phyloP scores from a whole-genome alignment of 2,797 vertebrate species.

The Tragopan temminckii region DNA sequence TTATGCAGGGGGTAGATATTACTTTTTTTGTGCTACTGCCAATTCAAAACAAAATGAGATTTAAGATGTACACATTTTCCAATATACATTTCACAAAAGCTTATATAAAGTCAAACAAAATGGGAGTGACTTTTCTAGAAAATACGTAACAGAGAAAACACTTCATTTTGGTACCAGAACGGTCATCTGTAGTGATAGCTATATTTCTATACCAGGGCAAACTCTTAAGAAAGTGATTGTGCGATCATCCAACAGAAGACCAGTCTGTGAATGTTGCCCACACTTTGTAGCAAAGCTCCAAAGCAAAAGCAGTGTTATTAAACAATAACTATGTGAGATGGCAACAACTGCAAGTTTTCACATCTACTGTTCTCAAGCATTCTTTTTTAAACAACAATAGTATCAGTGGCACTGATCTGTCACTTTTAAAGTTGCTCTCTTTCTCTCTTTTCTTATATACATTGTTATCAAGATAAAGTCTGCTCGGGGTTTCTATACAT shows the following conservation, averaged over 20 bases:
- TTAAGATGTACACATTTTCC: neutral
- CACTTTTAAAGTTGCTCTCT: neutral
- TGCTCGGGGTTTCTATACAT: neutral
- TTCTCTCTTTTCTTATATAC: neutral
- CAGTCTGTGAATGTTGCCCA: rapidly evolving
- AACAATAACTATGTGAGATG: neutral
- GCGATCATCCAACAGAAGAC: neutral
- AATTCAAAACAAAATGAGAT: neutral
- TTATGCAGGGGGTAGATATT: neutral
- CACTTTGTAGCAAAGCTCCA: neutral
- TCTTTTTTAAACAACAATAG: neutral
- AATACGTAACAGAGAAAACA: neutral
- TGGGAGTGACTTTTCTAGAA: neutral
- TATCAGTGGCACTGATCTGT: neutral
- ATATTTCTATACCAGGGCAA: neutral
- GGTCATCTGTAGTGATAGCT: neutral
- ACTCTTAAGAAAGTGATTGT: neutral
- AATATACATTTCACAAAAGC: neutral
- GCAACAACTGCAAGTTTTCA: neutral
- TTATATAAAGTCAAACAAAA: neutral
- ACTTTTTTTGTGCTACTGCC: neutral
- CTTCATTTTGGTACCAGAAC: neutral
- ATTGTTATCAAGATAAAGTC: neutral
- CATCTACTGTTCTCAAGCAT: neutral
- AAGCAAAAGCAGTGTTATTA: neutral